These are phyloP conservation scores for Chelonia mydas DNA, from an alignment of 2,797 vertebrate species.

Conservation along the genomic window DNA sequence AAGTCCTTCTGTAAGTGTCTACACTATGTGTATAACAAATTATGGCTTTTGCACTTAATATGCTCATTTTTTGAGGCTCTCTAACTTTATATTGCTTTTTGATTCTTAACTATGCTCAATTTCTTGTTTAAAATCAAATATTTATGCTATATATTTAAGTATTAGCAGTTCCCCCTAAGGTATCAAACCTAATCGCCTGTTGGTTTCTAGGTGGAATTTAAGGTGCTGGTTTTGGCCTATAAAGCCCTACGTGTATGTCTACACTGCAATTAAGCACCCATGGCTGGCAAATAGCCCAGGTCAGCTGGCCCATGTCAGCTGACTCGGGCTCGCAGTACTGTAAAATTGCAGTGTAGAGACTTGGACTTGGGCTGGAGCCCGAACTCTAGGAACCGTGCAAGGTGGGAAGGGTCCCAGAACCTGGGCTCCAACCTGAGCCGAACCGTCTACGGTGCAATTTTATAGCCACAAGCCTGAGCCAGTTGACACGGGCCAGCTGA, in stretches of 20 bases:
- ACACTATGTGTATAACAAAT: background rate
- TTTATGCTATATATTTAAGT: background rate
- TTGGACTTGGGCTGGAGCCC: background rate
- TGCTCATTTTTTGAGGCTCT: background rate
- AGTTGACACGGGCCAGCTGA: background rate
- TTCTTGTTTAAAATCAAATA: background rate
- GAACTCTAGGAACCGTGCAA: background rate
- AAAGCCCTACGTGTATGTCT: background rate
- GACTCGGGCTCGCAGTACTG: background rate
- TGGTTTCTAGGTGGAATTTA: background rate
- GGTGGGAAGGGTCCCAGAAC: background rate
- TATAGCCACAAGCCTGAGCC: no score
- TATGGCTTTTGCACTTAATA: background rate
- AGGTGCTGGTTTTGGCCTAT: background rate
- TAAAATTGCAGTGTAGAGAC: background rate
- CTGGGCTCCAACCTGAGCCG: no score
- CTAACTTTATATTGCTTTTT: background rate
- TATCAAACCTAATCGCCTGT: background rate
- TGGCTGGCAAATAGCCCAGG: no score
- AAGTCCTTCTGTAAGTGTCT: background rate
- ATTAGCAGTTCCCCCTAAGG: background rate
- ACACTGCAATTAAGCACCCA: background rate
- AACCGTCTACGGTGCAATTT: no score
- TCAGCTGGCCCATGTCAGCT: background rate
- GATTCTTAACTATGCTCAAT: background rate